Conservation (phyloP, 2,113 vertebrate genomes). For the Arvicanthis niloticus region DNA sequence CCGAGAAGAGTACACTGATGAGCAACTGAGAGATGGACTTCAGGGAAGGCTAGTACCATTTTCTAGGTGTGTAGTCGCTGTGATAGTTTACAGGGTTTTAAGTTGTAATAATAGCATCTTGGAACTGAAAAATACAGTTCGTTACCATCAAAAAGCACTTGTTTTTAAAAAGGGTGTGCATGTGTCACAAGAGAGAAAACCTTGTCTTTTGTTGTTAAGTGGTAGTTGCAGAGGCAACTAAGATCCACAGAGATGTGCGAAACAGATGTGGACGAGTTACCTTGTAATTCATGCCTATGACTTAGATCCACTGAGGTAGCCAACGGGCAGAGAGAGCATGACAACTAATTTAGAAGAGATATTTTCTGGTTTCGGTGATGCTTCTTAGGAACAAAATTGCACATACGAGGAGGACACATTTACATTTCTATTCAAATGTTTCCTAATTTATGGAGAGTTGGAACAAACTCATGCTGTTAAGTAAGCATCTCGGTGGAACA, state of each 20-base stretch:
- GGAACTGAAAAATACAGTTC: background rate
- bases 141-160: background rate
- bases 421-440: background rate
- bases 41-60: background rate
- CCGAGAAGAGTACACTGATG: background rate
- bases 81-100: background rate
- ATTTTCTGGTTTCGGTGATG: background rate
- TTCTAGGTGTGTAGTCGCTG: background rate
- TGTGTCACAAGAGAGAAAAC: background rate
- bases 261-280: background rate
- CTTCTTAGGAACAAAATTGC: background rate
- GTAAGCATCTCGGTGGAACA: background rate
- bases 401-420: background rate
- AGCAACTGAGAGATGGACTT: background rate
- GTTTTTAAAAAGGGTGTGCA: background rate
- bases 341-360: background rate
- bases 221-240: background rate
- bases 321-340: background rate
- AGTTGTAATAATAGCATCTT: background rate
- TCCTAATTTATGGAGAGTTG: background rate
- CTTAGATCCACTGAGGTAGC: background rate
- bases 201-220: background rate
- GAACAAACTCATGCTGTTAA: background rate
- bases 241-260: background rate
- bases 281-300: fast-evolving